phyloP scores from a whole-genome alignment of 1,140 invertebrate genomes.

The Macrobrachium nipponense region DNA sequence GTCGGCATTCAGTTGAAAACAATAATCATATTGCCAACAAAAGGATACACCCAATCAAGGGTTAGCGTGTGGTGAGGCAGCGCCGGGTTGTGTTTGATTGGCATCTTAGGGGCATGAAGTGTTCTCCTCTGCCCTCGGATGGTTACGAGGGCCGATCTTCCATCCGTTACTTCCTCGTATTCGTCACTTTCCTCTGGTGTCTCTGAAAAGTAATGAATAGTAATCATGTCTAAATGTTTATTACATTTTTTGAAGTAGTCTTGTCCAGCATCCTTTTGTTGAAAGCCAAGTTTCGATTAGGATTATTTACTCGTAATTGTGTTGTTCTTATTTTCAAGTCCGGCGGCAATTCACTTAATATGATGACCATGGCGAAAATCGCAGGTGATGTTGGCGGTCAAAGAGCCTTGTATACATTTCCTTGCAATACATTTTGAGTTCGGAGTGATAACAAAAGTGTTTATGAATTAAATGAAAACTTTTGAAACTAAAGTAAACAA shows the following conservation, averaged over 20 bases:
- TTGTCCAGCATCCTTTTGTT: too few species aligned
- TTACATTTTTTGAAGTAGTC: not conserved
- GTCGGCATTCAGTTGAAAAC: not conserved
- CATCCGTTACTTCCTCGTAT: conserved; percentile 75
- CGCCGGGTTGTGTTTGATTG: conserved; percentile 82
- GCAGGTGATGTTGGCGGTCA: too few species aligned
- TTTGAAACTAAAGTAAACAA: too few species aligned
- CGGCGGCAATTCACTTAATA: too few species aligned
- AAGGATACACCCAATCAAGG: conserved; percentile 92
- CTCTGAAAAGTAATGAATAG: conserved; percentile 67
- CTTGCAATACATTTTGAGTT: too few species aligned
- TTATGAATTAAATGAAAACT: too few species aligned
- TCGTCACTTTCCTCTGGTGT: conserved; percentile 83
- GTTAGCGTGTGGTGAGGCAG: conserved; percentile 88
- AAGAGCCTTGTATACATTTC: too few species aligned
- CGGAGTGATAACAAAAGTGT: too few species aligned
- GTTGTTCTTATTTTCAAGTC: too few species aligned
- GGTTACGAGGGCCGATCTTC: conserved; percentile 73
- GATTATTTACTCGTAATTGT: too few species aligned
- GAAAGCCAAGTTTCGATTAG: too few species aligned
- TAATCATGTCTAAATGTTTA: not conserved
- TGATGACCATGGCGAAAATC: too few species aligned
- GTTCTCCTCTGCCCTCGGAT: conserved; percentile 86
- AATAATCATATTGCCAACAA: conserved; percentile 21
- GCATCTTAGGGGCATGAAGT: conserved; percentile 87